These are phyloP conservation scores for Chrysodeixis includens DNA, from an alignment of 2,888 invertebrate genomes.

Conservation along the genomic window DNA sequence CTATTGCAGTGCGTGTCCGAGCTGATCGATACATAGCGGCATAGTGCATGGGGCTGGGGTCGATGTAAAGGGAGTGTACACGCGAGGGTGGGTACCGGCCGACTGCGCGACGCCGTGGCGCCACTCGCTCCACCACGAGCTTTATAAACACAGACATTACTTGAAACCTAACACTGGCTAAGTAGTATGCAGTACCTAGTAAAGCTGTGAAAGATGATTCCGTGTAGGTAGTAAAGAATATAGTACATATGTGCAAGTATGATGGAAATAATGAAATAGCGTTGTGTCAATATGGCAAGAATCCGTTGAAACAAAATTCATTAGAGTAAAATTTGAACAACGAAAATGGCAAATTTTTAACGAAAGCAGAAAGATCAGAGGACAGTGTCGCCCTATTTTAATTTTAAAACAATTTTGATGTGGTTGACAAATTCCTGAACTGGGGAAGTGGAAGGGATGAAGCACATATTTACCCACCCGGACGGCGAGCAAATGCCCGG, in stretches of 20 bases:
- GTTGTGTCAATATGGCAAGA: neutral
- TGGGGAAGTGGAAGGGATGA: neutral
- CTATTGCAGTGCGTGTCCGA: constrained; percentile 67
- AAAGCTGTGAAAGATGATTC: neutral
- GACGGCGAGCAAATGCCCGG: neutral
- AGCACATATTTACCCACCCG: neutral
- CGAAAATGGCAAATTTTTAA: neutral
- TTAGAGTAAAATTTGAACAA: neutral
- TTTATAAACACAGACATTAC: constrained; percentile 26
- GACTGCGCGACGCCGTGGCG: constrained; percentile 48
- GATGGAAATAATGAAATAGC: too few relatives aligned
- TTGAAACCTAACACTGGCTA: constrained; percentile 25
- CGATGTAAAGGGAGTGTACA: constrained; percentile 64
- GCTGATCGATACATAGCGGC: constrained; percentile 75
- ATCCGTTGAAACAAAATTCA: neutral
- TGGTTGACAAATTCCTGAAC: constrained; percentile 2
- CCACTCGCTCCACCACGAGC: constrained; percentile 35
- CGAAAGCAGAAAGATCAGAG: neutral
- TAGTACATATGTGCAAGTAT: neutral
- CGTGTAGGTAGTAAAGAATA: neutral
- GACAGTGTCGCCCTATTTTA: neutral
- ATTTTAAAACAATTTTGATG: neutral
- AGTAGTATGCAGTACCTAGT: neutral
- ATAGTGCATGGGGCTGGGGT: constrained; percentile 60
- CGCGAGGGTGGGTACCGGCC: constrained; percentile 60